phyloP scores from a whole-genome alignment of 2,888 invertebrate genomes.

The Thera obeliscata region DNA sequence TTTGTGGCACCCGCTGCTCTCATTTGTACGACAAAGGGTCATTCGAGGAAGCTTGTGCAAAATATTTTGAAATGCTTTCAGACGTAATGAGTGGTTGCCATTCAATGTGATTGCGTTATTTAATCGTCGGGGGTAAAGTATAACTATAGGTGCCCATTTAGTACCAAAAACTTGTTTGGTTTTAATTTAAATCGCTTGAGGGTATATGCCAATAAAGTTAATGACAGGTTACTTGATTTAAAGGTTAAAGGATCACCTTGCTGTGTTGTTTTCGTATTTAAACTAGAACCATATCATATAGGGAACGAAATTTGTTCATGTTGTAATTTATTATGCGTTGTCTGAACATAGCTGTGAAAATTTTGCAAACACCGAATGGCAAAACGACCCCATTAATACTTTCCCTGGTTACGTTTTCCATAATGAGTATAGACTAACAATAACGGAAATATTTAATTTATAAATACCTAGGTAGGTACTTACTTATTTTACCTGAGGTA shows the following conservation, averaged over 20 bases:
- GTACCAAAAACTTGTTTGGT: constrained; percentile 40
- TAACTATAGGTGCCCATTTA: constrained; percentile 28
- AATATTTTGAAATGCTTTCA: constrained; percentile 61
- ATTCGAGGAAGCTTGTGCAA: constrained; percentile 63
- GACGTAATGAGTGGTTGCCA: constrained; percentile 39
- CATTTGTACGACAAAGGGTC: constrained; percentile 50
- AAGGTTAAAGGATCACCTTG: constrained; percentile 53
- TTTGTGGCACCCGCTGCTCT: constrained; percentile 69
- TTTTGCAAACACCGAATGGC: too few relatives aligned
- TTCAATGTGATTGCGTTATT: constrained; percentile 37
- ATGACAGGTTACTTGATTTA: constrained; percentile 52
- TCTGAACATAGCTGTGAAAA: neutral
- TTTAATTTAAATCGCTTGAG: constrained; percentile 43
- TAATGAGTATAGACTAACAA: too few relatives aligned
- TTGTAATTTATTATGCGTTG: constrained; percentile 17
- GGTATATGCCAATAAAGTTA: constrained; percentile 44
- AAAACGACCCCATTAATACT: too few relatives aligned
- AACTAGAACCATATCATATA: constrained; percentile 26
- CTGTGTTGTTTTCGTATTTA: constrained; percentile 45
- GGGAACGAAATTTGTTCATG: constrained; percentile 30
- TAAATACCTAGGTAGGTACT: too few relatives aligned
- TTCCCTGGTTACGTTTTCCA: too few relatives aligned
- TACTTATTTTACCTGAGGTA: too few relatives aligned
- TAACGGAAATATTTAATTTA: too few relatives aligned
- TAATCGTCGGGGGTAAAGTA: constrained; percentile 21